Evolutionary conservation across 2,113 vertebrate species (phyloP).

Genomic region (Lophius piscatorius): DNA sequence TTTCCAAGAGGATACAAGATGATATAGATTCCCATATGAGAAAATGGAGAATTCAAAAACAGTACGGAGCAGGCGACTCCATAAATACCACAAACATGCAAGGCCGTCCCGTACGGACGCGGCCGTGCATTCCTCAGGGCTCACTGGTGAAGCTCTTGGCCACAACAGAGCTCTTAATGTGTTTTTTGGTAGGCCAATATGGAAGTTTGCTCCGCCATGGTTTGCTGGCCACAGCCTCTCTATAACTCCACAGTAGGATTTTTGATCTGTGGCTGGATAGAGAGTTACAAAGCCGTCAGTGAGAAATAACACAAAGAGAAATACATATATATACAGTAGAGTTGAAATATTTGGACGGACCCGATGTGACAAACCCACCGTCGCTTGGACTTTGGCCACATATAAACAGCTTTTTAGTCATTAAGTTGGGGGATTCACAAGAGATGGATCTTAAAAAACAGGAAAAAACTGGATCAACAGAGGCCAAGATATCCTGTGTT

Average conservation of each 20-base stretch:
- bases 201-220: constrained; percentile 37
- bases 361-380: background rate
- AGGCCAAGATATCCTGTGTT: background rate
- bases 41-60: constrained; percentile 11
- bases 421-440: background rate
- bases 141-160: constrained; percentile 36
- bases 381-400: background rate
- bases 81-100: constrained; percentile 62
- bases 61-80: constrained; percentile 17
- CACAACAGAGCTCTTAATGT: constrained; percentile 50
- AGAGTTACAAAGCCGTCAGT: background rate
- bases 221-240: constrained; percentile 35
- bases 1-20: constrained; percentile 32
- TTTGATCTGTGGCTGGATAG: constrained; percentile 23
- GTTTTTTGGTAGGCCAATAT: constrained; percentile 19
- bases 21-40: constrained; percentile 18
- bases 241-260: constrained; percentile 25
- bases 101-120: constrained; percentile 7
- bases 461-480: background rate
- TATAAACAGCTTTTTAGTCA: background rate
- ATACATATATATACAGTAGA: no score
- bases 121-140: constrained; percentile 42
- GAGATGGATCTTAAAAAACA: background rate
- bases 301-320: background rate
- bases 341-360: no score